Evolutionary conservation across 2,797 vertebrate genomes (phyloP).

Genomic region (Pipistrellus kuhlii): DNA sequence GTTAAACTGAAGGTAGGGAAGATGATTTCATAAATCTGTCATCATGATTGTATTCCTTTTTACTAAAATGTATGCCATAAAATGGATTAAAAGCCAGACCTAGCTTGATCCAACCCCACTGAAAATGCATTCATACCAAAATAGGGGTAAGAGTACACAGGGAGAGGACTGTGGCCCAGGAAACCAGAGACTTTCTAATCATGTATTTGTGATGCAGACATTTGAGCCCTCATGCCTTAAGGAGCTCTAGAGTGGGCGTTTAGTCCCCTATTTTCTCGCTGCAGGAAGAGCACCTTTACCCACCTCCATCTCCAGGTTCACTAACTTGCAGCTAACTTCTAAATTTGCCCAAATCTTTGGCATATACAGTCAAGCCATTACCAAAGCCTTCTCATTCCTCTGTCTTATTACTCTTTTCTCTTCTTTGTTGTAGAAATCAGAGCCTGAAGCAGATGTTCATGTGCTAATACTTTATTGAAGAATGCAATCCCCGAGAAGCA

Average conservation of each 20-base stretch:
- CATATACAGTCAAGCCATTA: neutral
- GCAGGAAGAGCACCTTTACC: neutral
- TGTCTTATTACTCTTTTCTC: neutral
- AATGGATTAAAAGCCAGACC: neutral
- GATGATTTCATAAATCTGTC: constrained; percentile 4
- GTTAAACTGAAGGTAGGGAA: constrained; percentile 17
- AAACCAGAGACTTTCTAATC: neutral
- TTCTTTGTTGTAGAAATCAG: neutral
- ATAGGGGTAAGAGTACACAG: neutral
- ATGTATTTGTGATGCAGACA: neutral
- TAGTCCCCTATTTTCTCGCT: neutral
- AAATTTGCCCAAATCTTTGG: neutral
- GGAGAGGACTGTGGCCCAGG: neutral
- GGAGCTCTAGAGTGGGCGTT: neutral
- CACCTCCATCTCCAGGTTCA: neutral
- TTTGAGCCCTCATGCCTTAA: neutral
- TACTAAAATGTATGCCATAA: constrained; percentile 36
- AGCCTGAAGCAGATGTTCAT: neutral
- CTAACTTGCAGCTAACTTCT: neutral
- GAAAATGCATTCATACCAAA: neutral
- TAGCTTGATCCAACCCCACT: neutral
- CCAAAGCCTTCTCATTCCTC: neutral
- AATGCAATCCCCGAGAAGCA: neutral
- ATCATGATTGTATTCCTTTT: constrained; percentile 27
- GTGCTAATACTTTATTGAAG: neutral